Evolutionary conservation across 1,140 invertebrate species (phyloP), one percentile per base, ranked within the genome.

Genomic region (Drosophila pallidifrons): DNA sequence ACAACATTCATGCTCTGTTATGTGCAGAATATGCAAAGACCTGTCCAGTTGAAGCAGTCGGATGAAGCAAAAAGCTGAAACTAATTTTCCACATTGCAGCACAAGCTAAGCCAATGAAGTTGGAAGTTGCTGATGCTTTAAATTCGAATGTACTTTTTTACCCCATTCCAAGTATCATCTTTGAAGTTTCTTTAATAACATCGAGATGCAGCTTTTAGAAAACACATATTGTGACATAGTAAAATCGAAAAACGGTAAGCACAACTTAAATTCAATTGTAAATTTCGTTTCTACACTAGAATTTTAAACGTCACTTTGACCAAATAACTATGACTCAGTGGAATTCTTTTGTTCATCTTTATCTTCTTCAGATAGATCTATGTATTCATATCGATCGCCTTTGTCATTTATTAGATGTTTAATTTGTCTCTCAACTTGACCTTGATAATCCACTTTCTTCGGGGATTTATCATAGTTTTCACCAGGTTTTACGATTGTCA

Each of bases 41-140:
- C 64, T 38, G 58, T 61, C 67, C 67, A 54, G 47, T 51, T 38
- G 35, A 11, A 38, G 35, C 35, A 38, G 35, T 38, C 35, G 46
- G 63, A 47, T 28, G 58, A 38, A 72, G 45, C 13, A 68, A 75
- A 68, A 81, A 64, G 20, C 51, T 75, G 47, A 73, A 80, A 79
- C 77, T 80, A 82, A 80, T 80, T 82, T 82, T 82, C 77, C 74
- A 80, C 74, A 49, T 73, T 77, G 77, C 32, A 63, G 70, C 75
- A 80, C 80, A 80, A 79, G 76, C 66, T 79, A 64, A 81, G 61
- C 65, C 57, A 68, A 74, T 60, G 49, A 20, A 54, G 35, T 45
- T 52, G 35, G 45, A 73, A 59, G 3, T 28, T 13, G 55, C 41
- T 13, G n/a, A 5, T 38, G 47, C 64, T 46, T 74, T 68, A 74